phyloP scores from a whole-genome alignment of 2,113 vertebrate genomes.

The Gnathochromis pfefferi region DNA sequence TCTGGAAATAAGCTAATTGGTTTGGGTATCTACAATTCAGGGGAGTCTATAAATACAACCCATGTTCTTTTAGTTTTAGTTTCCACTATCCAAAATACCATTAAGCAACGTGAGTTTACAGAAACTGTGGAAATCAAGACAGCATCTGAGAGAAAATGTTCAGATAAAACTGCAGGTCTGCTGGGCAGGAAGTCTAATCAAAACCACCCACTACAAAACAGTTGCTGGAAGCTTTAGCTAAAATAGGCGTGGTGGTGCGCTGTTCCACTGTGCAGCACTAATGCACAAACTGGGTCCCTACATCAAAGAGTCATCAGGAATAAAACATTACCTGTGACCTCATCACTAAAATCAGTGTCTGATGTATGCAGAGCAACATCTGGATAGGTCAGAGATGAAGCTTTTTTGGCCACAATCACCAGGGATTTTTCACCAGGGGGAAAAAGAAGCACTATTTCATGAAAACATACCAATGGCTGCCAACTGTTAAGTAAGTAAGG shows the following conservation, averaged over 20 bases:
- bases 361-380: not conserved
- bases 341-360: not conserved
- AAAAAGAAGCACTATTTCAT: not conserved
- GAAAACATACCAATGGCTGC: not conserved
- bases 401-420: not conserved
- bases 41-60: not conserved
- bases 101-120: not conserved
- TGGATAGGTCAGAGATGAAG: not conserved
- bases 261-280: not conserved
- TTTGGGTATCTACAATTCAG: not conserved
- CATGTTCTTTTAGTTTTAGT: not conserved
- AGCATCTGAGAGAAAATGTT: not conserved
- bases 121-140: not conserved
- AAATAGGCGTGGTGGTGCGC: not conserved
- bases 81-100: not conserved
- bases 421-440: not conserved
- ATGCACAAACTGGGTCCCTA: not conserved
- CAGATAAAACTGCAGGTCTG: not conserved
- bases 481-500: not conserved
- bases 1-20: not conserved
- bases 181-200: not conserved
- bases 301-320: not conserved
- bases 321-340: not conserved
- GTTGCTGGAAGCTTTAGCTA: not conserved
- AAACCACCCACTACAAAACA: not conserved